Conservation (phyloP, 2,888 invertebrate species). For the Ceraclea dissimilis region DNA sequence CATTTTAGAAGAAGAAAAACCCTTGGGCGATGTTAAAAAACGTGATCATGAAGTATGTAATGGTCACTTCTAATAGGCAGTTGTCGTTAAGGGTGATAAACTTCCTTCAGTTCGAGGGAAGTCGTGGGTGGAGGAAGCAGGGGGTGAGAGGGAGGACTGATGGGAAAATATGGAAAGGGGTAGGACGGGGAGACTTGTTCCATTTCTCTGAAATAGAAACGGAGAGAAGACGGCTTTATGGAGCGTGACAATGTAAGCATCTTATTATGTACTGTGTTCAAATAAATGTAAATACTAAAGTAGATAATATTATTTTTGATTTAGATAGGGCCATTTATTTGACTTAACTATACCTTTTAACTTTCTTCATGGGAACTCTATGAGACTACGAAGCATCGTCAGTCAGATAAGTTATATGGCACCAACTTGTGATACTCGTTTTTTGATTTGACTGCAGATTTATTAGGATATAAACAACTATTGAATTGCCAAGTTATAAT, state of each 20-base stretch:
- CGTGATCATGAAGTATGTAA: conserved; percentile 1
- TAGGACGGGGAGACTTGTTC: neutral
- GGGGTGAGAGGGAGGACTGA: conserved; percentile 7
- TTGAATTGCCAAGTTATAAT: no score
- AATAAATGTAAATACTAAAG: neutral
- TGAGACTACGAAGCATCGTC: no score
- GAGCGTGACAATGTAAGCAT: conserved; percentile 12
- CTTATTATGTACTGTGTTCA: conserved; percentile 3
- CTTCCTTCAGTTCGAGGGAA: neutral
- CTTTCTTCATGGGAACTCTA: no score
- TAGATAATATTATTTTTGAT: no score
- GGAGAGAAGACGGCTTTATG: conserved; percentile 12
- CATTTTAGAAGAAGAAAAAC: no score
- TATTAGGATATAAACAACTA: no score
- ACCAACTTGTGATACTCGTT: no score
- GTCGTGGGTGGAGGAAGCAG: neutral
- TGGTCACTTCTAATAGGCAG: conserved; percentile 10
- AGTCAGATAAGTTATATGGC: no score
- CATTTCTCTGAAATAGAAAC: neutral
- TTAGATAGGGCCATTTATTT: no score
- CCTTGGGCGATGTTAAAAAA: no score
- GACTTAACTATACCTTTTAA: no score
- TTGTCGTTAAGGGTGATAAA: conserved; percentile 18
- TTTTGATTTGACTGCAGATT: no score
- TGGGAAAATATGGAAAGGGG: conserved; percentile 4